Evolutionary conservation across 2,797 vertebrate genomes (phyloP).

Genomic region (Lepilemur ruficaudatus): DNA sequence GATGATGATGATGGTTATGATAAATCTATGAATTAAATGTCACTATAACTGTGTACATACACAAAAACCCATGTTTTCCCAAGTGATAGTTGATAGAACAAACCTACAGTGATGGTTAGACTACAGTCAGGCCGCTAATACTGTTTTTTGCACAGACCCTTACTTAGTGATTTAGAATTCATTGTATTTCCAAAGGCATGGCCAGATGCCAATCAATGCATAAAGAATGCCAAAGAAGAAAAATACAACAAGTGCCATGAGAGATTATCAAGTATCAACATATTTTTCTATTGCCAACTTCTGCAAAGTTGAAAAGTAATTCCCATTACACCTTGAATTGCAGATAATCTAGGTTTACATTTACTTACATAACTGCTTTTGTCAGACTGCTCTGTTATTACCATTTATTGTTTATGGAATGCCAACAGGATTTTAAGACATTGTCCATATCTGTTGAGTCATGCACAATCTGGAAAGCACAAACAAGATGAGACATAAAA

Average conservation of each 20-base stretch:
- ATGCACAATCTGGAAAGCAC: not conserved
- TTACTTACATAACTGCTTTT: not conserved
- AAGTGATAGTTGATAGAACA: not conserved
- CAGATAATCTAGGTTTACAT: not conserved
- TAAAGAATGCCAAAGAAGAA: not conserved
- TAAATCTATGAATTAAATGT: not conserved
- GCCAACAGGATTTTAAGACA: not conserved
- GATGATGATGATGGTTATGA: not conserved
- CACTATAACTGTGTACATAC: not conserved
- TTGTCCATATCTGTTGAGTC: not conserved
- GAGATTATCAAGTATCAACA: not conserved
- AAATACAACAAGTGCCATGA: conserved; percentile 19
- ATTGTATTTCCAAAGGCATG: not conserved
- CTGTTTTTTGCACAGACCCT: not conserved
- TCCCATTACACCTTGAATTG: not conserved
- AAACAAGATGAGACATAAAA: not conserved
- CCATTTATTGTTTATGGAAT: not conserved
- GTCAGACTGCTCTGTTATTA: not conserved
- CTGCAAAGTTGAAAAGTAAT: not conserved
- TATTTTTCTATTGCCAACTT: conserved; percentile 8
- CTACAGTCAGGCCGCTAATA: not conserved
- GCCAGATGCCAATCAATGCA: not conserved
- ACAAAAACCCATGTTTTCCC: not conserved
- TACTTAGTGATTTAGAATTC: not conserved
- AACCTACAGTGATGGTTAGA: not conserved